These are phyloP conservation scores for Plectropomus leopardus DNA, from an alignment of 2,113 vertebrate species.

Conservation along the genomic window DNA sequence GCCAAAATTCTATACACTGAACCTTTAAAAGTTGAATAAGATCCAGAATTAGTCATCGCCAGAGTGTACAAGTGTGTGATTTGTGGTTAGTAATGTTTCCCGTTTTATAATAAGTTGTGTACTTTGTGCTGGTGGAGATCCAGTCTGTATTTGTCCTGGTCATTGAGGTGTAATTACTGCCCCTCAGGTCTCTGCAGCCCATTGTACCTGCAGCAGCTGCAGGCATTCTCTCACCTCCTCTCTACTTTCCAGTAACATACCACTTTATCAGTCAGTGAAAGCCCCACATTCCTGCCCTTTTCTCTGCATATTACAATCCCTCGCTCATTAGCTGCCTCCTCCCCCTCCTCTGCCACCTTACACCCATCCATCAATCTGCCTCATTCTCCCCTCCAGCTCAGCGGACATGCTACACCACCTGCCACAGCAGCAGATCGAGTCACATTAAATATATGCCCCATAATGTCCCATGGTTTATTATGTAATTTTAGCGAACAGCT, in stretches of 20 bases:
- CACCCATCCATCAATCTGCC: constrained; percentile 60
- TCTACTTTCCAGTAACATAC: constrained; percentile 65
- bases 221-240: constrained; percentile 72
- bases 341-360: constrained; percentile 55
- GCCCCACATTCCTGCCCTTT: constrained; percentile 62
- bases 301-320: constrained; percentile 65
- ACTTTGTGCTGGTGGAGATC: not conserved
- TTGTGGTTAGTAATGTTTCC: not conserved
- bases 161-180: constrained; percentile 56
- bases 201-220: constrained; percentile 65
- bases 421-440: constrained; percentile 58
- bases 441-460: constrained; percentile 69
- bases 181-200: constrained; percentile 19
- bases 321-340: constrained; percentile 57
- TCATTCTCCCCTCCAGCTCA: constrained; percentile 55
- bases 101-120: not conserved
- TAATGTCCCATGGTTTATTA: constrained; percentile 59
- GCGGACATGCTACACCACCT: constrained; percentile 60
- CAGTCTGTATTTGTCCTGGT: not conserved
- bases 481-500: constrained; percentile 65
- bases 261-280: constrained; percentile 61
- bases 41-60: not conserved
- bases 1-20: too few relatives aligned
- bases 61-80: not conserved
- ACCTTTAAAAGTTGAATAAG: not conserved